These are phyloP conservation scores for Pseudotriccus pelzelni DNA, from an alignment of 2,797 vertebrate species.

Conservation along the genomic window DNA sequence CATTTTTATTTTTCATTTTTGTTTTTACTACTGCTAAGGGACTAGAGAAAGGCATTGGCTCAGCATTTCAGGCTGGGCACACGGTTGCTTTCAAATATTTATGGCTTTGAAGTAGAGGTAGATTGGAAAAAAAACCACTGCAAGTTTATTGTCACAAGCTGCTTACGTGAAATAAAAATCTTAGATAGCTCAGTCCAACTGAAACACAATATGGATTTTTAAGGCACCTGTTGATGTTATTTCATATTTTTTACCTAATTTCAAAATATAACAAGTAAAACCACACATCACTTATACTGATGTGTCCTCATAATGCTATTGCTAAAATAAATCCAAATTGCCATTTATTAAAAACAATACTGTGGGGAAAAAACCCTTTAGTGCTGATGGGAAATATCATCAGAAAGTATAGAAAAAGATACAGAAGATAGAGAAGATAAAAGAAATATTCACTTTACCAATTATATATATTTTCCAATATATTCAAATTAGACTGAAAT, in stretches of 20 bases:
- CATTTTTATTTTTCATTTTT: slow-evolving; percentile 15
- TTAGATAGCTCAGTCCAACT: neutral
- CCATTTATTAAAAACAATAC: neutral
- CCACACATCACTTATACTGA: fast-evolving
- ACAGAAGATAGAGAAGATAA: neutral
- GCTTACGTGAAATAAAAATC: neutral
- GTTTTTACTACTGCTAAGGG: neutral
- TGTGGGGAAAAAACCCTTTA: neutral
- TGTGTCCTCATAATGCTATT: neutral
- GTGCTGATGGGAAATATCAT: neutral
- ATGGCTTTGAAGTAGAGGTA: slow-evolving; percentile 5
- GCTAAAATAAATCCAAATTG: neutral
- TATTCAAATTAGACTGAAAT: neutral
- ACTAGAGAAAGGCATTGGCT: neutral
- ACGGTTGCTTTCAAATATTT: neutral
- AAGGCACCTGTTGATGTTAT: neutral
- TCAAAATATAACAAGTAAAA: neutral
- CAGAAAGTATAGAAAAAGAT: neutral
- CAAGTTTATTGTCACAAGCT: neutral
- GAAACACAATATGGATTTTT: neutral
- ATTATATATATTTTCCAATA: neutral
- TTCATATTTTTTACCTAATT: neutral
- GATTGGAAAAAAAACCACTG: neutral
- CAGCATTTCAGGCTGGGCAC: slow-evolving; percentile 2
- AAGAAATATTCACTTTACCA: neutral